These are phyloP conservation scores for Cynopterus brachyotis DNA, from an alignment of 2,113 vertebrate species.

Conservation along the genomic window DNA sequence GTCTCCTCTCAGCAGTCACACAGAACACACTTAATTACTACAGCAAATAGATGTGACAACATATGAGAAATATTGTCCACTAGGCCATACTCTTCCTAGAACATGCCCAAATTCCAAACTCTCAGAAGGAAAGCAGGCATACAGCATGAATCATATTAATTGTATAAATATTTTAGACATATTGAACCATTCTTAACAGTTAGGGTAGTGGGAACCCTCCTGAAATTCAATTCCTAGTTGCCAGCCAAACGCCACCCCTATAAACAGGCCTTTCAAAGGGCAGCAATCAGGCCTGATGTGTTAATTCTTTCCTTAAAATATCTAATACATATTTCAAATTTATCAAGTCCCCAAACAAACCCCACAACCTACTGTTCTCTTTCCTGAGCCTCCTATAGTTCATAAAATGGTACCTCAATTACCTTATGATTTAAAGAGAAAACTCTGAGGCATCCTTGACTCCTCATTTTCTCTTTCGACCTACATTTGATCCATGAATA, in stretches of 20 bases:
- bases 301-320: background rate
- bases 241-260: background rate
- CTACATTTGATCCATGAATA: too few species aligned
- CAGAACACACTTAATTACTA: background rate
- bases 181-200: background rate
- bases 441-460: background rate
- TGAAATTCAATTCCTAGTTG: background rate
- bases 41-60: background rate
- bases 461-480: background rate
- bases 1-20: background rate
- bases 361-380: background rate
- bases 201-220: background rate
- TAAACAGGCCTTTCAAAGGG: background rate
- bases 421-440: background rate
- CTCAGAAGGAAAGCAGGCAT: background rate
- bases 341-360: background rate
- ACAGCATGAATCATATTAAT: background rate
- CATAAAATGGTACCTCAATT: background rate
- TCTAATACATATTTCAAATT: background rate
- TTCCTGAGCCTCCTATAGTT: background rate
- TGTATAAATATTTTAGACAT: background rate
- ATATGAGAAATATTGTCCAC: background rate
- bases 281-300: background rate
- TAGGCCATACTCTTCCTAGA: background rate
- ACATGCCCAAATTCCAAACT: background rate